Evolutionary conservation across 1,140 invertebrate genomes (phyloP), one percentile per base, ranked within the genome.

Genomic region (Himalopsyche phryganea): DNA sequence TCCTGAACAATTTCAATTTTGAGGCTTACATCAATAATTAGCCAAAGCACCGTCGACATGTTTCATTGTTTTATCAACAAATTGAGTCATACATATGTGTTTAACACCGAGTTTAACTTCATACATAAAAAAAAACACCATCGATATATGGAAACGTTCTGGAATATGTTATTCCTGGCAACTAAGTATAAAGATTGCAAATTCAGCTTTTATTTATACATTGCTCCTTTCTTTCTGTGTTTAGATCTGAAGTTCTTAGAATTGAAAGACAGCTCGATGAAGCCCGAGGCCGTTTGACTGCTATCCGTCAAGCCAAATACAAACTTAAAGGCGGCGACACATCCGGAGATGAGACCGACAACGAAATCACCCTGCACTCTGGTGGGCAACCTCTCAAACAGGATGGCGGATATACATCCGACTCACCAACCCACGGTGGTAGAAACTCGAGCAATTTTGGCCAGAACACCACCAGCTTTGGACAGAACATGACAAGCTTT

Each of bases 251-350:
- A 67, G 93, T 98, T 0, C 77, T 98, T 14, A 83, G 91, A 57
- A 97, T 96, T 68, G 96, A 98, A 71, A 85, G 89, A 54, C 91
- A 99, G 77, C 74, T 98, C 19, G 90, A 94, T 68, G 92, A 94
- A 69, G 97, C 97, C 0, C 80, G 94, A 49, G 87, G 88, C n/a
- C 83, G 90, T 48, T 76, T 98, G 17, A 93, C 85, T 1, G 88
- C 89, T 32, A 91, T 93, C 66, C 78, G 90, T 17, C 89, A 91
- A 66, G 90, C 90, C 1, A 92, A 92, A 67, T 92, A 92, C 65
- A 88, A 88, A 68, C 80, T 87, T 36, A 80, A 81, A 60, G 75
- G 75, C 6, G 75, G 74, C 6, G 81, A 79, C 56, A 79, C 80
- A 10, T 78, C 79, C 3, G 81, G 78, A 0, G 83, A 85, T 48